Evolutionary conservation across 2,113 vertebrate species (phyloP).

Genomic region (Prunella fulvescens): DNA sequence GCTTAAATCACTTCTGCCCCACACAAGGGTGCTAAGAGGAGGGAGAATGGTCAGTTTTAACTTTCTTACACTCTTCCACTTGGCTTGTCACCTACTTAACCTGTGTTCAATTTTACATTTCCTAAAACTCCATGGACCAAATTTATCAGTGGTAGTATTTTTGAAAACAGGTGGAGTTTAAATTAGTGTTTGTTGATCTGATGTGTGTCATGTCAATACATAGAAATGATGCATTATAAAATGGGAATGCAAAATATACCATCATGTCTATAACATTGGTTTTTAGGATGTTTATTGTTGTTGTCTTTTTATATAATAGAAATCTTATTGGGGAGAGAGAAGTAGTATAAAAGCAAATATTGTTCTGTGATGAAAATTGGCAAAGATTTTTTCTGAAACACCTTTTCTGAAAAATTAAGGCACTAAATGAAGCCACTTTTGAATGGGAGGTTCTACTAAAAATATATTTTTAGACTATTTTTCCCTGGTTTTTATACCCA

Average conservation of each 20-base stretch:
- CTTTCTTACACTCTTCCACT: neutral
- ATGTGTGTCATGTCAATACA: neutral
- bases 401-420: neutral
- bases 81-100: neutral
- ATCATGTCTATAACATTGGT: neutral
- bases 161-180: neutral
- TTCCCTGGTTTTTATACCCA: neutral
- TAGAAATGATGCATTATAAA: neutral
- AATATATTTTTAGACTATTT: neutral
- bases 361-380: neutral
- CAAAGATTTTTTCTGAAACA: neutral
- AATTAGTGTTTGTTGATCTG: neutral
- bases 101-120: neutral
- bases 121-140: neutral
- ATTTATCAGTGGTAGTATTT: neutral
- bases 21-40: neutral
- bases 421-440: neutral
- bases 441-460: neutral
- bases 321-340: neutral
- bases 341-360: neutral
- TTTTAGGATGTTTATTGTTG: neutral
- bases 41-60: neutral
- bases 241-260: neutral
- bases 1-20: neutral
- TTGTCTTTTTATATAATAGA: neutral